Base-by-base conservation (phyloP, 2,797 vertebrate genomes). In the Enteromius argenteus region DNA sequence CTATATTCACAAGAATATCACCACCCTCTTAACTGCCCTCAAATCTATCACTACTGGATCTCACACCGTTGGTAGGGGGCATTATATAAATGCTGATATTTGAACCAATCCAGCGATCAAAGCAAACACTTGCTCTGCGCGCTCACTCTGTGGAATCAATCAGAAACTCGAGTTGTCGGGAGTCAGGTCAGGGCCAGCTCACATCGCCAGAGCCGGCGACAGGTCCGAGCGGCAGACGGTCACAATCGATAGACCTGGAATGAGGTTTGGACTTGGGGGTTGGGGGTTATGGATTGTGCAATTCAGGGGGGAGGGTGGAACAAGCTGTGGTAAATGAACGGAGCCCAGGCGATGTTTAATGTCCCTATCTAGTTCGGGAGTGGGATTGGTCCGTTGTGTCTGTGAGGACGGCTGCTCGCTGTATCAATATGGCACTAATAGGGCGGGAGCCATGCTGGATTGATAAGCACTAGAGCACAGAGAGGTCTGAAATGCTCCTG, bases 201-300 rank as follows among this genome's bases (percentile, higher is more conserved):
- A 85, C 84, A 88, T 89, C 89, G 37, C 32, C 56, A 81, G 85
- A 89, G 89, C 77, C 82, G 83, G 79, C 75, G 87, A 89, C 78
- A 87, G 85, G 86, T 81, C 88, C 83, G 86, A 78, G 60, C 23
- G 3, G 68, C 87, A 77, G 90, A 91, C 87, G 80, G 88, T 81
- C 67, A 90, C 79, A 85, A 91, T 94, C 89, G 82, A 92, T 91
- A 86, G 72, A 68, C 84, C 80, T 86, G 90, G 91, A 88, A 87
- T 86, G 75, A 85, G 84, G 86, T 87, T 81, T 83, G 91, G 92
- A 91, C 46, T 60, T 42, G 69, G 82, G 77, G 77, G 37, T 51
- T 69, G 56, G 74, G 72, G 72, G 13, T 51, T 71, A 58, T 68
- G 71, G 42, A 56, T 80, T 81, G 76, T 76, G 49, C 75, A 68